A percentile compares a stretch with the other conserved stretches of the same genome.
phyloP scores from a whole-genome alignment of 2,797 vertebrate genomes.

The Malacoraja senta region DNA sequence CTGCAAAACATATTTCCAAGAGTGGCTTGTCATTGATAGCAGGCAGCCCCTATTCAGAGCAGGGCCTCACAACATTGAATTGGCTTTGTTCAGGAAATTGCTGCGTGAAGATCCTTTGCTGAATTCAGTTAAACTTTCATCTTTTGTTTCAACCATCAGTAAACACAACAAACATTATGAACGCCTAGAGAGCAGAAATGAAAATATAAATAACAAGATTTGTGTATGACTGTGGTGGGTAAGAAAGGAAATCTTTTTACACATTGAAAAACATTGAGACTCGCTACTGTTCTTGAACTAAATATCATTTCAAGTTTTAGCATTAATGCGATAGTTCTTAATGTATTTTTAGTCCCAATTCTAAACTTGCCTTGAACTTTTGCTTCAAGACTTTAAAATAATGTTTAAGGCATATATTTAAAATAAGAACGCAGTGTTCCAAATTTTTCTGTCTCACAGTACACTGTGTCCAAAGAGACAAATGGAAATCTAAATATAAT shows the following conservation, averaged over 20 bases:
- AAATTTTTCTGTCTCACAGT: not conserved
- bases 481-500: constrained; percentile 20
- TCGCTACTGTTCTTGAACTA: not conserved
- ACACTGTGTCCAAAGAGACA: not conserved
- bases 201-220: not conserved
- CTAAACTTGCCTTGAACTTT: not conserved
- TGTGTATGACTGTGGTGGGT: too few relatives aligned
- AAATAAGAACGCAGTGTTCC: not conserved
- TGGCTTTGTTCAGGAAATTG: too few relatives aligned
- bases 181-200: not conserved
- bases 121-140: not conserved
- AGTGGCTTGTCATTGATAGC: too few relatives aligned
- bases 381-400: not conserved
- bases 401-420: not conserved
- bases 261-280: constrained; percentile 1
- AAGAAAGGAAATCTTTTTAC: not conserved
- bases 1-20: too few relatives aligned
- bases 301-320: not conserved
- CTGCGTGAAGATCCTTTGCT: too few relatives aligned
- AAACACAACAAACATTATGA: not conserved
- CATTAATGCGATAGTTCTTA: not conserved
- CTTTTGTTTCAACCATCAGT: not conserved
- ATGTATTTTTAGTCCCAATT: not conserved
- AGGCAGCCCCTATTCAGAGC: too few relatives aligned
- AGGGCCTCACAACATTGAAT: too few relatives aligned